Conservation (phyloP, 2,888 invertebrate genomes). For the Uropetala carovei region DNA sequence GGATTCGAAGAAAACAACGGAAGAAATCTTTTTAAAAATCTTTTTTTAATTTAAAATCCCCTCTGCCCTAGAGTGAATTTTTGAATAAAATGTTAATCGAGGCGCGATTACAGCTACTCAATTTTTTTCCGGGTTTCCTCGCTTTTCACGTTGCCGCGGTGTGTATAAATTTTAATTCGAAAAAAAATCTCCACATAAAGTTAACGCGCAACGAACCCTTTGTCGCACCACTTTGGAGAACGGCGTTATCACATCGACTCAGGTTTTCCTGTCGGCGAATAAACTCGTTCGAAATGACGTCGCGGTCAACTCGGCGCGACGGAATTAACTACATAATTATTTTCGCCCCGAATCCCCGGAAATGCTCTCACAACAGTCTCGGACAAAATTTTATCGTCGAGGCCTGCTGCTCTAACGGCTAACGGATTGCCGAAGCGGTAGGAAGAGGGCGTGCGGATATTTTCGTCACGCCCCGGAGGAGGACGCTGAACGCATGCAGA, state of each 20-base stretch:
- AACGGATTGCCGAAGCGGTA: background rate
- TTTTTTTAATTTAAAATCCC: no score
- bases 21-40: no score
- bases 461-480: background rate
- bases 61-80: no score
- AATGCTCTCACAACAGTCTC: constrained; percentile 2
- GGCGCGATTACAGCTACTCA: no score
- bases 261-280: background rate
- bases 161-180: no score
- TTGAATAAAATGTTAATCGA: no score
- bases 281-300: background rate
- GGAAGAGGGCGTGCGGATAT: background rate
- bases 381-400: background rate
- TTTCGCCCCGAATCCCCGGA: background rate
- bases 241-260: background rate
- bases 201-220: background rate
- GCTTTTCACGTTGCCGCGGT: no score
- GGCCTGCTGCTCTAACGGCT: background rate
- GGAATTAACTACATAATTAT: background rate
- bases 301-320: background rate
- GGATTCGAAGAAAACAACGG: background rate
- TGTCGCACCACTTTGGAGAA: background rate
- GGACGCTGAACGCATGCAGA: background rate
- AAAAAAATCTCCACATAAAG: background rate
- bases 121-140: no score